Percentiles rank a stretch among this genome's conserved stretches.
These are phyloP conservation scores for Bembecia ichneumoniformis DNA, from an alignment of 2,888 invertebrate species.

Conservation along the genomic window DNA sequence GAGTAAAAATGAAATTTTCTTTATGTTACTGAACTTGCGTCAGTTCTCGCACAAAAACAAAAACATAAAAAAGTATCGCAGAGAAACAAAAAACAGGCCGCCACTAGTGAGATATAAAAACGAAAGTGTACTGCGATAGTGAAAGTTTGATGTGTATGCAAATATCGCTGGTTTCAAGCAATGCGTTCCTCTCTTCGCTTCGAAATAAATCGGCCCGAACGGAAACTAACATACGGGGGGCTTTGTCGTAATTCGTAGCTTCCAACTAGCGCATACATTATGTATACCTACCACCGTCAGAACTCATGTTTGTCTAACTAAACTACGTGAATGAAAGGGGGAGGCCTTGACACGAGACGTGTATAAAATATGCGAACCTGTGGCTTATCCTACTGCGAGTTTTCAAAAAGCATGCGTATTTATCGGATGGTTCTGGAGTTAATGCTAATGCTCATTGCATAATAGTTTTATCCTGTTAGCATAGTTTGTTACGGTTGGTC, in stretches of 20 bases:
- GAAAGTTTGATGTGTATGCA: conserved; percentile 73
- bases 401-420: too few species aligned
- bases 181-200: conserved; percentile 54
- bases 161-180: conserved; percentile 63
- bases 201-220: conserved; percentile 41
- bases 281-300: conserved; percentile 37
- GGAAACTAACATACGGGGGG: conserved; percentile 36
- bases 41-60: conserved; percentile 17
- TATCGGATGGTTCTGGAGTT: too few species aligned
- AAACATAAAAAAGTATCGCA: conserved; percentile 29
- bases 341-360: conserved; percentile 48
- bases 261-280: conserved; percentile 42
- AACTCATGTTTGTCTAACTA: conserved; percentile 42
- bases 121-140: conserved; percentile 67
- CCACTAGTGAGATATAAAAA: conserved; percentile 58
- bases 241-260: conserved; percentile 29
- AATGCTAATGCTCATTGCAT: too few species aligned
- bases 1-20: not conserved
- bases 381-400: too few species aligned
- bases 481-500: too few species aligned
- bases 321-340: conserved; percentile 51
- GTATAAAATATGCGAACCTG: conserved; percentile 11
- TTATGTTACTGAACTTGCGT: not conserved
- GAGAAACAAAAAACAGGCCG: conserved; percentile 53
- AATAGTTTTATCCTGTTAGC: too few species aligned